phyloP scores from a whole-genome alignment of 37 sponge, comb jelly and placozoan species.

The Axinella damicornis region DNA sequence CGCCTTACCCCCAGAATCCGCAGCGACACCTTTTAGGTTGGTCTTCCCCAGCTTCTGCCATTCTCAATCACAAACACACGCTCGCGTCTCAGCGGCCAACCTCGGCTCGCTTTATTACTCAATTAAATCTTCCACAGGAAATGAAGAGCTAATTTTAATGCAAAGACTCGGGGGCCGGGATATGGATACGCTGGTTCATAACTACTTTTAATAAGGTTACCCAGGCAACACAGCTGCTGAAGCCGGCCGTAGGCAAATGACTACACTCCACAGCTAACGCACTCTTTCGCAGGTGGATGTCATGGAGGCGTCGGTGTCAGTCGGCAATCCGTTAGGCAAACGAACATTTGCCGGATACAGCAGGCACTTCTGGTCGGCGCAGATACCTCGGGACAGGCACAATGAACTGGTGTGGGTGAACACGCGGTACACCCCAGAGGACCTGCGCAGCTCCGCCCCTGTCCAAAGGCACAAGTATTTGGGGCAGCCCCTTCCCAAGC shows the following conservation, averaged over 20 bases:
- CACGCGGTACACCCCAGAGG: slow-evolving; percentile 76
- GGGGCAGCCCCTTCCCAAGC: slow-evolving; percentile 1
- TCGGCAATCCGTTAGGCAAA: neutral
- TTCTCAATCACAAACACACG: slow-evolving; percentile 1
- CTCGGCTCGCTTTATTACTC: too few relatives aligned
- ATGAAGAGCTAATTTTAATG: too few relatives aligned
- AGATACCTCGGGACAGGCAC: slow-evolving; percentile 19
- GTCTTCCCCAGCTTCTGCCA: slow-evolving; percentile 49
- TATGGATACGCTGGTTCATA: too few relatives aligned
- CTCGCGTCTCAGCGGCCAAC: too few relatives aligned
- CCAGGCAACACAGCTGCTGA: too few relatives aligned
- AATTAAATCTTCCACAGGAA: too few relatives aligned
- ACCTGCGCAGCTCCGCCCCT: slow-evolving; percentile 64
- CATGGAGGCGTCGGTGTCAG: too few relatives aligned
- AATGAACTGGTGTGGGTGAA: slow-evolving; percentile 74
- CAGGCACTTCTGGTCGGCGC: slow-evolving; percentile 56
- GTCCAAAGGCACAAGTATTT: slow-evolving; percentile 61
- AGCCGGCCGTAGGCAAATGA: too few relatives aligned
- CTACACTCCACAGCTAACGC: too few relatives aligned
- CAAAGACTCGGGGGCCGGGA: too few relatives aligned
- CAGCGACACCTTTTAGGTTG: slow-evolving; percentile 71
- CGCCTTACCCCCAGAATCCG: slow-evolving; percentile 82
- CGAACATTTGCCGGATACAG: slow-evolving; percentile 55
- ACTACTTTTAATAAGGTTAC: too few relatives aligned
- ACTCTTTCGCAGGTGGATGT: too few relatives aligned